These are phyloP conservation scores for Sigmodon hispidus DNA, from an alignment of 2,113 vertebrate species.

Conservation along the genomic window DNA sequence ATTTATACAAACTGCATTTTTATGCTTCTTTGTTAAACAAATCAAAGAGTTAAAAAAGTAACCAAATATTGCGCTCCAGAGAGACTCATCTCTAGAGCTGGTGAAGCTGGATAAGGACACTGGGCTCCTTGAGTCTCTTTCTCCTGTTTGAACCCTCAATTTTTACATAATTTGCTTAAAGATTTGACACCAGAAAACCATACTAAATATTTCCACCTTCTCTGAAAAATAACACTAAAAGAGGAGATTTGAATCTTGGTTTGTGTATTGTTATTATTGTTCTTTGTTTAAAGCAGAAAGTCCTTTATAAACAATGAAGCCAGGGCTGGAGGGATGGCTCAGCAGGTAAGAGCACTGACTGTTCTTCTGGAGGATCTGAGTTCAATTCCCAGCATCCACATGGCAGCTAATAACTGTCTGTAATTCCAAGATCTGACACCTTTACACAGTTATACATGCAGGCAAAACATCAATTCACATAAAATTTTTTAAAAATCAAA, in stretches of 20 bases:
- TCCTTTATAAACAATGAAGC: too few relatives aligned
- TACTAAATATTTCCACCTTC: background rate
- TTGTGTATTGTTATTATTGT: background rate
- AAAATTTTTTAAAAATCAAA: too few relatives aligned
- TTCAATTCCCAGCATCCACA: too few relatives aligned
- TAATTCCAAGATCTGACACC: too few relatives aligned
- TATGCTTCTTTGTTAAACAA: background rate
- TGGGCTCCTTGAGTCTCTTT: background rate
- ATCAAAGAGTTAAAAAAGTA: background rate
- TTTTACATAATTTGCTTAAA: slow-evolving; percentile 20
- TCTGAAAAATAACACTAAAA: background rate
- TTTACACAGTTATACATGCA: too few relatives aligned
- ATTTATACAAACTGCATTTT: background rate
- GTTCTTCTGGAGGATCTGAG: too few relatives aligned
- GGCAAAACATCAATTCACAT: too few relatives aligned
- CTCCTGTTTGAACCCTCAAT: background rate
- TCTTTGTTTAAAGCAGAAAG: background rate
- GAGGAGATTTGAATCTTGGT: background rate
- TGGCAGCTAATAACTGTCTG: too few relatives aligned
- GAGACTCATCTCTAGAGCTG: background rate
- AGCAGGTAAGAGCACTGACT: too few relatives aligned
- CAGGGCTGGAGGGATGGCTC: too few relatives aligned
- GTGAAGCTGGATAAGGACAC: background rate
- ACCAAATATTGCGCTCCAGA: background rate
- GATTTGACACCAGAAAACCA: background rate